A percentile compares a stretch with the other conserved stretches of the same genome.
These are phyloP conservation scores for Coturnix japonica DNA, from an alignment of 2,113 vertebrate species.

Conservation along the genomic window DNA sequence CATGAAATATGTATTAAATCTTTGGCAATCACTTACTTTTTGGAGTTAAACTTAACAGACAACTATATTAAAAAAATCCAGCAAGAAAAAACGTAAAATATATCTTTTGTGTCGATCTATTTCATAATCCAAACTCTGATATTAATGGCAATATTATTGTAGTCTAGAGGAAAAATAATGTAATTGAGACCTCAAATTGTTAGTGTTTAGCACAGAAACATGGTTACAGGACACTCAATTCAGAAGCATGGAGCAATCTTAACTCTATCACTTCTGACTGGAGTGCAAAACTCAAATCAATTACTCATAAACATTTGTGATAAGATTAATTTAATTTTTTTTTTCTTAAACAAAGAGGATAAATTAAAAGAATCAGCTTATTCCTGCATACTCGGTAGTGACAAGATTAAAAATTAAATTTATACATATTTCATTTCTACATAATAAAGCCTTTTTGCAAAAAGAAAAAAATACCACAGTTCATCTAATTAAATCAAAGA, in stretches of 20 bases:
- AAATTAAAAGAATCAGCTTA: constrained; percentile 85
- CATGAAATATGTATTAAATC: background rate
- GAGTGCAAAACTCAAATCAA: constrained; percentile 76
- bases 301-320: constrained; percentile 82
- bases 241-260: constrained; percentile 10
- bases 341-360: constrained; percentile 80
- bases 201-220: background rate
- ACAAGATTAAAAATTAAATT: constrained; percentile 89
- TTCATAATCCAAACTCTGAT: background rate
- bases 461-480: constrained; percentile 82
- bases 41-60: background rate
- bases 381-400: constrained; percentile 81
- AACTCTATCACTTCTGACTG: constrained; percentile 67
- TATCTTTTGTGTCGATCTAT: background rate
- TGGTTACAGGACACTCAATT: background rate
- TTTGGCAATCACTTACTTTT: background rate
- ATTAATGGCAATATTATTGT: constrained; percentile 9
- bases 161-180: background rate
- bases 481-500: constrained; percentile 90
- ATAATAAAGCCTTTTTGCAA: constrained; percentile 85
- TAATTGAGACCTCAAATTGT: background rate
- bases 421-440: constrained; percentile 88
- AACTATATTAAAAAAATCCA: background rate
- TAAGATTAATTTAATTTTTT: constrained; percentile 80
- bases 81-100: background rate